These are phyloP conservation scores for Andrena minutula DNA, from an alignment of 2,888 invertebrate species.

Conservation along the genomic window DNA sequence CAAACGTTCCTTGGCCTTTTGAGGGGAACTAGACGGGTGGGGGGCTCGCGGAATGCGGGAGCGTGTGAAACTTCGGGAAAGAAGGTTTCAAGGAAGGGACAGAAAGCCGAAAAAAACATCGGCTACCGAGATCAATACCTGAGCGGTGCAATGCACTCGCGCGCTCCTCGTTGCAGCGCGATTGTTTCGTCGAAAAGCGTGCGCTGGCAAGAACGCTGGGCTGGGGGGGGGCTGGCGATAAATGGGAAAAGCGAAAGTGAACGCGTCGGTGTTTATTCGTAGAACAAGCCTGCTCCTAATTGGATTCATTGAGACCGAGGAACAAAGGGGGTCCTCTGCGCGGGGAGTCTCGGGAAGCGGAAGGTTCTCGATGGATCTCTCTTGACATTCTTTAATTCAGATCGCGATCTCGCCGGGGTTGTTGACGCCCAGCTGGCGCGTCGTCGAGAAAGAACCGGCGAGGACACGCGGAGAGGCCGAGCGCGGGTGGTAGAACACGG, in stretches of 20 bases:
- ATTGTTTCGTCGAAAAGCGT: slow-evolving; percentile 41
- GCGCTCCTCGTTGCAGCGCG: slow-evolving; percentile 35
- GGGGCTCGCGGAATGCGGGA: background rate
- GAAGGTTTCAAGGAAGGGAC: slow-evolving; percentile 51
- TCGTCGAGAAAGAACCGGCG: background rate
- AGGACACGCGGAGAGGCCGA: slow-evolving; percentile 2
- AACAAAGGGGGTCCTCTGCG: background rate
- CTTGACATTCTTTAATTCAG: background rate
- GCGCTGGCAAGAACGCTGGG: background rate
- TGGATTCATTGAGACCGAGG: background rate
- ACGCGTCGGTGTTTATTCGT: background rate
- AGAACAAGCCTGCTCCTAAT: background rate
- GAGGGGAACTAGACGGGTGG: background rate
- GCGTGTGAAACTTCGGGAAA: slow-evolving; percentile 6
- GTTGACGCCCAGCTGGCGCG: background rate
- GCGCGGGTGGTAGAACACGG: slow-evolving; percentile 73
- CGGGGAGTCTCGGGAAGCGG: background rate
- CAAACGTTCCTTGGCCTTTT: background rate
- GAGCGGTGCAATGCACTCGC: slow-evolving; percentile 53
- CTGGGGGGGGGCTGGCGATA: background rate
- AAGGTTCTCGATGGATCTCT: background rate
- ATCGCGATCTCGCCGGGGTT: background rate
- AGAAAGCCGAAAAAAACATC: slow-evolving; percentile 78
- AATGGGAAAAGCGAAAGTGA: background rate
- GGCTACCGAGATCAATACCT: slow-evolving; percentile 82